Percentiles rank a stretch among this genome's conserved stretches.
Conservation (phyloP, 2,113 vertebrate species). For the Prolemur simus region DNA sequence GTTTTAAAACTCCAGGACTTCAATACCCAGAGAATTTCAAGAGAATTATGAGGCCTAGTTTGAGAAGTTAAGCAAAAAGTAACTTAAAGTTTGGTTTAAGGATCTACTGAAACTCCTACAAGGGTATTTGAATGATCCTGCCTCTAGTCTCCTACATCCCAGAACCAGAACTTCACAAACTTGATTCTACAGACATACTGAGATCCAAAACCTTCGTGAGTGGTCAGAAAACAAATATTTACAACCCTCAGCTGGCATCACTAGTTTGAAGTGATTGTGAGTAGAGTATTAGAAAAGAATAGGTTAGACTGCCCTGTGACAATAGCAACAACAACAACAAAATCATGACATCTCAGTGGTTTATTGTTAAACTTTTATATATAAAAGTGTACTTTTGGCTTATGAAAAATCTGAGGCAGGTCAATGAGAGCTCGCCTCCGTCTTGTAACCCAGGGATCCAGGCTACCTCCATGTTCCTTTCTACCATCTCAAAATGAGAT, state of each 20-base stretch:
- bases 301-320: background rate
- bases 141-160: background rate
- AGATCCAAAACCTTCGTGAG: background rate
- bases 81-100: background rate
- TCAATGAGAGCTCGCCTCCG: background rate
- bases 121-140: background rate
- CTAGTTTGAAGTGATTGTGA: background rate
- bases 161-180: background rate
- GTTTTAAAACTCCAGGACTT: background rate
- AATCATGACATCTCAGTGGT: background rate
- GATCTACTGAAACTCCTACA: background rate
- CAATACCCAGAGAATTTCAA: constrained; percentile 21
- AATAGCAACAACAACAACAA: background rate
- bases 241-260: background rate
- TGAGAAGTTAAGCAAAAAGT: constrained; percentile 39
- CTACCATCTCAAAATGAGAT: background rate
- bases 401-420: background rate
- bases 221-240: constrained; percentile 22
- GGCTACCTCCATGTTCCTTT: background rate
- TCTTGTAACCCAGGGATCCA: background rate
- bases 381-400: background rate
- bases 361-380: background rate
- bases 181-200: background rate
- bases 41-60: background rate
- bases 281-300: background rate